These are phyloP conservation scores for Rhagonycha lutea DNA, from an alignment of 2,888 invertebrate species.

Conservation along the genomic window DNA sequence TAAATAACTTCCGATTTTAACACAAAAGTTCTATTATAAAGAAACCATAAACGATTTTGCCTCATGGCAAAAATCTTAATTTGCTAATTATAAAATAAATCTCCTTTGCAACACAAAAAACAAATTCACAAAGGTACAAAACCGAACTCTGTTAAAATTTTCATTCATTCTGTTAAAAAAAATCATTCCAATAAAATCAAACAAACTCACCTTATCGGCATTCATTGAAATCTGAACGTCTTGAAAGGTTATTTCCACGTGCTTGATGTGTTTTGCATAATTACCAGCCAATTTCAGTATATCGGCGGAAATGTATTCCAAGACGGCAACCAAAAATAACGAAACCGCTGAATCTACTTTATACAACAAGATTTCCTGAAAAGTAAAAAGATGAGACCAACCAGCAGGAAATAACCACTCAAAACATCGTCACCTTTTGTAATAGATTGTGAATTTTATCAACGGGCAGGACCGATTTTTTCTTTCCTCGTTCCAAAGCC, in stretches of 20 bases:
- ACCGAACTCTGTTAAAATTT: neutral
- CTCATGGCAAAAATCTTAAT: neutral
- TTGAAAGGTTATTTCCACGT: slow-evolving; percentile 86
- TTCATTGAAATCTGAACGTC: slow-evolving; percentile 98
- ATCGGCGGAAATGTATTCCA: slow-evolving; percentile 95
- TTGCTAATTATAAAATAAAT: neutral
- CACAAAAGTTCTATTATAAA: neutral
- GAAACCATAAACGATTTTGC: neutral
- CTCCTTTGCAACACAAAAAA: neutral
- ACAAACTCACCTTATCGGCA: slow-evolving; percentile 85
- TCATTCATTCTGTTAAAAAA: neutral
- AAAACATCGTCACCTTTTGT: slow-evolving; percentile 64
- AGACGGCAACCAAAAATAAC: slow-evolving; percentile 86
- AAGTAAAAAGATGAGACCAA: slow-evolving; percentile 34
- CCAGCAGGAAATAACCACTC: neutral
- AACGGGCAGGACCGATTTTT: slow-evolving; percentile 76
- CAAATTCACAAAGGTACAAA: neutral
- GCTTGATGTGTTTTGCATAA: slow-evolving; percentile 95
- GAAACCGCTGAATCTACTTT: slow-evolving; percentile 88
- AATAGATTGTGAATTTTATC: slow-evolving; percentile 89
- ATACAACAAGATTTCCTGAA: slow-evolving; percentile 81
- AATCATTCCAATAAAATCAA: neutral
- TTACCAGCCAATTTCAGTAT: slow-evolving; percentile 95
- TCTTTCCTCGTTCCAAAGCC: slow-evolving; percentile 78
- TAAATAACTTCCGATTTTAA: neutral